phyloP scores from a whole-genome alignment of 2,888 invertebrate species.

The Cosmorhoe ocellata region DNA sequence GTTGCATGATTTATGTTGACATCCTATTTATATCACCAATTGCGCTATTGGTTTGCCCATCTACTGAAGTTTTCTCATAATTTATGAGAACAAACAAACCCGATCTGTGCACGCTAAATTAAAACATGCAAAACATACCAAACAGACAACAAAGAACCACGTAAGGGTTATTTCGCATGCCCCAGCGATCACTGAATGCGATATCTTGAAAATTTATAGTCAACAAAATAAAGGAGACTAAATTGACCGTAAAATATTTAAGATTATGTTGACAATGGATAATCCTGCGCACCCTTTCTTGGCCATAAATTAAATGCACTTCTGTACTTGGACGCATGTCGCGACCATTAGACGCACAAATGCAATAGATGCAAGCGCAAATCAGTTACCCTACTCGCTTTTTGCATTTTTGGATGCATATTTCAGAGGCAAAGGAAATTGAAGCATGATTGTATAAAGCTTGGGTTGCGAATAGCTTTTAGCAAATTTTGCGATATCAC shows the following conservation, averaged over 20 bases:
- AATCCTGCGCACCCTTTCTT: constrained; percentile 67
- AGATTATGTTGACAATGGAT: constrained; percentile 75
- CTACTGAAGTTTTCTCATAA: constrained; percentile 16
- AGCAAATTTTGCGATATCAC: background rate
- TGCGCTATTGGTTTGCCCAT: background rate
- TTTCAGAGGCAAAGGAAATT: constrained; percentile 5
- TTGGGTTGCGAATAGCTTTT: constrained; percentile 10
- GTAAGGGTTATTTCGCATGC: constrained; percentile 40
- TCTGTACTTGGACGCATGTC: constrained; percentile 67
- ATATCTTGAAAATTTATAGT: constrained; percentile 65
- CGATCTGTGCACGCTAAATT: constrained; percentile 27
- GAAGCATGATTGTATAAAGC: background rate
- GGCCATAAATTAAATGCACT: constrained; percentile 70
- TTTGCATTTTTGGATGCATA: constrained; percentile 30
- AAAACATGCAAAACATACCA: constrained; percentile 39
- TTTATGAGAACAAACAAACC: constrained; percentile 23
- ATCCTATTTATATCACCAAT: too few species aligned
- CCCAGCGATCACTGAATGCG: constrained; percentile 37
- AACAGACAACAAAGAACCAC: constrained; percentile 41
- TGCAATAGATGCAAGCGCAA: constrained; percentile 66
- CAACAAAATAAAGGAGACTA: constrained; percentile 53
- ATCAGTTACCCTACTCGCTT: constrained; percentile 50
- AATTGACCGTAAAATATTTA: constrained; percentile 73
- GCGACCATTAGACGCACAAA: constrained; percentile 67
- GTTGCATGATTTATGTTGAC: too few species aligned